A percentile compares a stretch with the other conserved stretches of the same genome.
Evolutionary conservation across 1,140 invertebrate genomes (phyloP).

Genomic region (Zaprionus gabonicus): DNA sequence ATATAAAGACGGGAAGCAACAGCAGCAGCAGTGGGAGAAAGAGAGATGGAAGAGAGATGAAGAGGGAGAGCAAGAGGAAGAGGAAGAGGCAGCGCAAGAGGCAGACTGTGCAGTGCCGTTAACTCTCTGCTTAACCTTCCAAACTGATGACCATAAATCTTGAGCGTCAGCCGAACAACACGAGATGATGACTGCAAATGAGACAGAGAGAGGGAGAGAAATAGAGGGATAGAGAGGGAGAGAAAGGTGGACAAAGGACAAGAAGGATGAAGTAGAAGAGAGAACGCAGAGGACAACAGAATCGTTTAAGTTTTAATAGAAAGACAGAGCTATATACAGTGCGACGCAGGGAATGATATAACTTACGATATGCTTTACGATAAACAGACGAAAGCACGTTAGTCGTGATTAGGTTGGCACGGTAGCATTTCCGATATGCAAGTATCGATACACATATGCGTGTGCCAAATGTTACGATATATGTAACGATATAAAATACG

Average conservation of each 20-base stretch:
- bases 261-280: neutral
- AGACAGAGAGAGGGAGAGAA: neutral
- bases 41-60: neutral
- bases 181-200: slow-evolving; percentile 1
- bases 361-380: no score
- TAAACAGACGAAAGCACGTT: neutral
- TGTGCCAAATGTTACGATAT: no score
- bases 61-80: neutral
- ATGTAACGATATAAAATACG: no score
- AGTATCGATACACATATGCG: neutral
- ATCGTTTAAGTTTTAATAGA: neutral
- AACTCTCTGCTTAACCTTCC: slow-evolving; percentile 51
- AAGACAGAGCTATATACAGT: no score
- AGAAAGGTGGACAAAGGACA: neutral
- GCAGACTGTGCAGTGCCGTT: slow-evolving; percentile 19
- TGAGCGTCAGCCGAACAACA: slow-evolving; percentile 6
- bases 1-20: slow-evolving; percentile 38
- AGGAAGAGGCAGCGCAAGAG: neutral
- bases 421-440: neutral
- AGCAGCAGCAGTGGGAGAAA: neutral
- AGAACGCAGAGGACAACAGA: neutral
- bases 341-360: no score
- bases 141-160: slow-evolving; percentile 47
- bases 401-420: no score
- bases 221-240: neutral